Percentiles rank a stretch among this genome's conserved stretches.
Conservation (phyloP, 2,113 vertebrate genomes). For the Pachycephala philippinensis region DNA sequence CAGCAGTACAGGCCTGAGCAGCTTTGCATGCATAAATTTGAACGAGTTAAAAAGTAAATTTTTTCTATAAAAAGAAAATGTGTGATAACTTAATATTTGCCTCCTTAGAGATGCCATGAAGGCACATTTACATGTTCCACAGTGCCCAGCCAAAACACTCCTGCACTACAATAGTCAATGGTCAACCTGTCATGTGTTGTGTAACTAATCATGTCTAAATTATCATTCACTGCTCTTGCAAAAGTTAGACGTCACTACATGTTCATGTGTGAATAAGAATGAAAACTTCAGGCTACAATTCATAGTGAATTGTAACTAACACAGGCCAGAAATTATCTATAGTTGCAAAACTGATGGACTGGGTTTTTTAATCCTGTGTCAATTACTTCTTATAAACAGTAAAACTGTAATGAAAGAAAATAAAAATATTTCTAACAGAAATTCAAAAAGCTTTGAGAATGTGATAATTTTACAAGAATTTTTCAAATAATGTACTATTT, state of each 20-base stretch:
- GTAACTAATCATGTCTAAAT: not conserved
- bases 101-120: not conserved
- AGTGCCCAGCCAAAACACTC: not conserved
- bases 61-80: not conserved
- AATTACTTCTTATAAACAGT: not conserved
- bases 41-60: not conserved
- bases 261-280: not conserved
- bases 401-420: not conserved
- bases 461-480: not conserved
- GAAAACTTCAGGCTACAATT: not conserved
- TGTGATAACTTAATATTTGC: not conserved
- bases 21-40: not conserved
- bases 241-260: not conserved
- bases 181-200: fast-evolving
- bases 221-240: not conserved
- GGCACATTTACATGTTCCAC: not conserved
- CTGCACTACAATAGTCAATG: not conserved
- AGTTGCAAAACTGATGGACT: not conserved
- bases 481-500: too few species aligned
- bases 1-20: not conserved
- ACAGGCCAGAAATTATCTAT: not conserved
- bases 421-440: not conserved
- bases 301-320: not conserved
- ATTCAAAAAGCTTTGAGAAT: not conserved
- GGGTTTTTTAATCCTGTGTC: not conserved